Evolutionary conservation across 1,140 invertebrate species (phyloP).

Genomic region (Wasmannia auropunctata): DNA sequence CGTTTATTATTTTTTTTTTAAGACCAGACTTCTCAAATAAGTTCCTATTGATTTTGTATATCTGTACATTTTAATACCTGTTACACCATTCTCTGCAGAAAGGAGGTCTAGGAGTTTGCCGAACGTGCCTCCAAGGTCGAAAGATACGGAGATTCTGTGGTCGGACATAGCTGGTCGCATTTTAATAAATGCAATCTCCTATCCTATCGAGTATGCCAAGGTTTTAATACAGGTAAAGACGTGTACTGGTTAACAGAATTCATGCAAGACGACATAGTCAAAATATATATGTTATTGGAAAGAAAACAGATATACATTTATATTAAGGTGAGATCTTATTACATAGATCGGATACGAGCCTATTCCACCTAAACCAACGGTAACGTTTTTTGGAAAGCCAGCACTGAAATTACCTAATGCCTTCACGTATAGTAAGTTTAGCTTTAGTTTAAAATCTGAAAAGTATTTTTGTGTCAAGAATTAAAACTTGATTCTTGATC

Average conservation of each 20-base stretch:
- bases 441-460: background rate
- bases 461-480: no score
- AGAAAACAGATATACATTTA: constrained; percentile 39
- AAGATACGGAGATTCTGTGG: constrained; percentile 75
- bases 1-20: background rate
- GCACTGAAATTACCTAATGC: constrained; percentile 94
- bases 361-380: constrained; percentile 89
- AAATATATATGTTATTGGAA: background rate
- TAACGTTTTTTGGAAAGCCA: constrained; percentile 91
- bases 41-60: background rate
- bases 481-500: no score
- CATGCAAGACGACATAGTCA: background rate
- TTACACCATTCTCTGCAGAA: background rate
- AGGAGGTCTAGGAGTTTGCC: background rate
- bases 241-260: background rate
- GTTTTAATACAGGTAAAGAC: constrained; percentile 90
- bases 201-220: constrained; percentile 94
- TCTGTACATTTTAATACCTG: no score
- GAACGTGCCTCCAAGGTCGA: constrained; percentile 70
- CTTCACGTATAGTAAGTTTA: constrained; percentile 91
- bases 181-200: constrained; percentile 86
- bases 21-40: background rate
- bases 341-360: constrained; percentile 94
- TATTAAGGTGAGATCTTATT: no score
- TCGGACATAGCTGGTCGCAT: constrained; percentile 76